Conservation (phyloP, 2,888 invertebrate genomes). For the Mylabris sibirica region DNA sequence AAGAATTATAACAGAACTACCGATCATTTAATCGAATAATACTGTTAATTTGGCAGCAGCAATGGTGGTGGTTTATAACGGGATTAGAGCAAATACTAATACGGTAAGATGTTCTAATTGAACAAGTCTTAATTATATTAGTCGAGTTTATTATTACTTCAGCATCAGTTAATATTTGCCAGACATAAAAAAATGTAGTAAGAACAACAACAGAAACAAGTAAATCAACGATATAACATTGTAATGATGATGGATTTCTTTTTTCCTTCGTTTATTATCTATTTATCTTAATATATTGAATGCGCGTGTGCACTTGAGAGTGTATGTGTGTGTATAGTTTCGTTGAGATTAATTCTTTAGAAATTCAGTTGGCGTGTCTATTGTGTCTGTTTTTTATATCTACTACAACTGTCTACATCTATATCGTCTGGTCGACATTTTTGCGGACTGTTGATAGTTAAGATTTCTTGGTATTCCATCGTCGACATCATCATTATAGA, state of each 20-base stretch:
- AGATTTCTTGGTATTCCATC: conserved; percentile 23
- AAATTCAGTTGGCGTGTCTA: background rate
- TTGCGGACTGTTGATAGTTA: conserved; percentile 33
- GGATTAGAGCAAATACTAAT: conserved; percentile 25
- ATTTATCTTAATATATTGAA: background rate
- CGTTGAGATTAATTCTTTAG: too few relatives aligned
- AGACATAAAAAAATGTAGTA: background rate
- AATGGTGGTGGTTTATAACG: conserved; percentile 23
- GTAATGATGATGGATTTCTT: background rate
- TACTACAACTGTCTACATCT: background rate
- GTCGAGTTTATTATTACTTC: background rate
- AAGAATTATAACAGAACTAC: background rate
- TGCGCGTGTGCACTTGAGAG: too few relatives aligned
- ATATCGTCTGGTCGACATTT: conserved; percentile 30
- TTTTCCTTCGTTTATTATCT: background rate
- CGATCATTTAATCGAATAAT: background rate
- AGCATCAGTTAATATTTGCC: background rate
- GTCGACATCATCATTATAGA: background rate
- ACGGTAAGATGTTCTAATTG: conserved; percentile 13
- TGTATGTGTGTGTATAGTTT: too few relatives aligned
- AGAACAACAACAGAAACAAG: background rate
- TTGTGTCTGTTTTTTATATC: background rate
- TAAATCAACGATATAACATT: background rate
- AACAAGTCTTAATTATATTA: background rate
- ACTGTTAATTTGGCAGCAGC: background rate